A percentile compares a stretch with the other conserved stretches of the same genome.
Conservation (phyloP, 2,888 invertebrate species). For the Phragmatobia fuliginosa region DNA sequence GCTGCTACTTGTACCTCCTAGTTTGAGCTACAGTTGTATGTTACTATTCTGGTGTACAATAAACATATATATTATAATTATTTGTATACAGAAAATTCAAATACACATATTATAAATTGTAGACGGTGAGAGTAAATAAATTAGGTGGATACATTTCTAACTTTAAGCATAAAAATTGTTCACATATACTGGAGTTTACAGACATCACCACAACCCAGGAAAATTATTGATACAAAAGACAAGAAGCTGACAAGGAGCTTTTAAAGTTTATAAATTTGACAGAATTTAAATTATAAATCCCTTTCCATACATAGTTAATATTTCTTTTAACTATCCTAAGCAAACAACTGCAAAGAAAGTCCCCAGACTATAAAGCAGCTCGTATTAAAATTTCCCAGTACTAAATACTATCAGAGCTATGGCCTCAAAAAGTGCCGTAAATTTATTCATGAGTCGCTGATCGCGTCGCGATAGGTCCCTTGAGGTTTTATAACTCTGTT, state of each 20-base stretch:
- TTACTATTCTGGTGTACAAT: too few species aligned
- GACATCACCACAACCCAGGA: too few species aligned
- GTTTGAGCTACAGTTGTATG: too few species aligned
- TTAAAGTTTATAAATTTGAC: background rate
- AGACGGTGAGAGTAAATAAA: too few species aligned
- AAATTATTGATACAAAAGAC: background rate
- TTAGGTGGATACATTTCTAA: too few species aligned
- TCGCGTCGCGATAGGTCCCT: conserved; percentile 59
- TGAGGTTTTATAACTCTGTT: conserved; percentile 63
- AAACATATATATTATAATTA: too few species aligned
- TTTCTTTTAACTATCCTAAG: background rate
- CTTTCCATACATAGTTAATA: background rate
- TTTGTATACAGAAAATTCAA: too few species aligned
- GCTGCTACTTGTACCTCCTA: too few species aligned
- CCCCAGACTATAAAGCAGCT: conserved; percentile 11
- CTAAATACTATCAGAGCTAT: conserved; percentile 25
- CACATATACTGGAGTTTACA: too few species aligned
- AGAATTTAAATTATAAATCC: background rate
- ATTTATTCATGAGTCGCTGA: conserved; percentile 68
- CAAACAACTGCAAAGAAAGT: conserved; percentile 4
- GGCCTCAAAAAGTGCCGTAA: conserved; percentile 44
- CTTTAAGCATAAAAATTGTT: too few species aligned
- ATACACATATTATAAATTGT: too few species aligned
- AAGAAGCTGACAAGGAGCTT: background rate
- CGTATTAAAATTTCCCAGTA: conserved; percentile 21